These are phyloP conservation scores for Rattus norvegicus DNA, from an alignment of 2,113 vertebrate genomes.

Conservation along the genomic window DNA sequence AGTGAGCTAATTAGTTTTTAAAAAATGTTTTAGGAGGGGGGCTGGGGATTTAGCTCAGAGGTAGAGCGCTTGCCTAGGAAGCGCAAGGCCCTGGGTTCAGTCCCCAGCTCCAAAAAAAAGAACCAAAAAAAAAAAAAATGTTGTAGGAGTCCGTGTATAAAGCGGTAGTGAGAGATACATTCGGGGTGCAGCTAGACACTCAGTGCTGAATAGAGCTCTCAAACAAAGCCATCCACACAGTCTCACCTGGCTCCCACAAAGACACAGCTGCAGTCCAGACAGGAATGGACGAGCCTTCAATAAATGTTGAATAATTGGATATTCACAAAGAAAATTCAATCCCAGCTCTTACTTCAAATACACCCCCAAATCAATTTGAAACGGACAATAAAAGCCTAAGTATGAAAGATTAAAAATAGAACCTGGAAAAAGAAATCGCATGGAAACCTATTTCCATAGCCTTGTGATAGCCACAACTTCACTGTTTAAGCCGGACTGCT, in stretches of 20 bases:
- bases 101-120: too few species aligned
- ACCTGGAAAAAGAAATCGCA: background rate
- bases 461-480: background rate
- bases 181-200: too few species aligned
- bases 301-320: background rate
- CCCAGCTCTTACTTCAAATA: background rate
- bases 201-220: background rate
- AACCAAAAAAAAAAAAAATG: too few species aligned
- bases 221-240: background rate
- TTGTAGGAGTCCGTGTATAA: background rate
- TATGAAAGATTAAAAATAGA: constrained; percentile 30
- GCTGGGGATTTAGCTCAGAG: too few species aligned
- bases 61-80: too few species aligned
- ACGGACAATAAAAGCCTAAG: background rate
- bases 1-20: background rate
- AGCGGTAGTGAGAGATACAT: background rate
- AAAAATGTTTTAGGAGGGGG: background rate
- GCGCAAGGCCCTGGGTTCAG: too few species aligned
- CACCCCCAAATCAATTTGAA: background rate
- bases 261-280: background rate
- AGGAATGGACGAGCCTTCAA: background rate
- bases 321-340: background rate
- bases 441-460: background rate
- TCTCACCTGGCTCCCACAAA: background rate
- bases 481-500: background rate